Percentiles rank a stretch among this genome's conserved stretches.
Evolutionary conservation across 2,797 vertebrate genomes (phyloP).

Genomic region (Sciurus carolinensis): DNA sequence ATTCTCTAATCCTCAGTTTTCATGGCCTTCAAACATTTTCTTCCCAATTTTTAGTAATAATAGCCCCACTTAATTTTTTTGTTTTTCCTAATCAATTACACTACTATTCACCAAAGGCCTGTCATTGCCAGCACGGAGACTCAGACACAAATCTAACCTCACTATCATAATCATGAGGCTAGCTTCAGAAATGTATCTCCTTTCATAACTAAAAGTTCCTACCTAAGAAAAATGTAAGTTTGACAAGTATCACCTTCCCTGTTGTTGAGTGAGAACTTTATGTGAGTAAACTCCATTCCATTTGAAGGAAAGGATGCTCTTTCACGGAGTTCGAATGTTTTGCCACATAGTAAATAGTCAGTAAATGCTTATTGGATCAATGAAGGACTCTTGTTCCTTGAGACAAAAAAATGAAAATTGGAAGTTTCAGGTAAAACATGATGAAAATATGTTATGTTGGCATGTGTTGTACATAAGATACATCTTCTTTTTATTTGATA

Average conservation of each 20-base stretch:
- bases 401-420: constrained; percentile 9
- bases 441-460: not conserved
- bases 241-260: not conserved
- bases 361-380: not conserved
- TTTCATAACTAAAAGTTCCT: not conserved
- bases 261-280: not conserved
- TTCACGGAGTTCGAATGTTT: not conserved
- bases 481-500: not conserved
- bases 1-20: not conserved
- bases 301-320: not conserved
- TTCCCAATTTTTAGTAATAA: not conserved
- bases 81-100: not conserved
- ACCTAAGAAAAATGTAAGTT: not conserved
- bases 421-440: not conserved
- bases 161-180: not conserved
- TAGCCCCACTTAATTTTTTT: not conserved
- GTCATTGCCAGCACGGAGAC: not conserved
- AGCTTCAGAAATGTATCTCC: not conserved
- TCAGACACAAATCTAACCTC: not conserved
- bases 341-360: not conserved
- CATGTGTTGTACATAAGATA: not conserved
- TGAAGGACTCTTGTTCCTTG: not conserved
- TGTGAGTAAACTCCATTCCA: not conserved
- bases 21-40: constrained; percentile 13
- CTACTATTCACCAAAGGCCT: not conserved